phyloP scores from a whole-genome alignment of 2,113 vertebrate species.

The Sebastes fasciatus region DNA sequence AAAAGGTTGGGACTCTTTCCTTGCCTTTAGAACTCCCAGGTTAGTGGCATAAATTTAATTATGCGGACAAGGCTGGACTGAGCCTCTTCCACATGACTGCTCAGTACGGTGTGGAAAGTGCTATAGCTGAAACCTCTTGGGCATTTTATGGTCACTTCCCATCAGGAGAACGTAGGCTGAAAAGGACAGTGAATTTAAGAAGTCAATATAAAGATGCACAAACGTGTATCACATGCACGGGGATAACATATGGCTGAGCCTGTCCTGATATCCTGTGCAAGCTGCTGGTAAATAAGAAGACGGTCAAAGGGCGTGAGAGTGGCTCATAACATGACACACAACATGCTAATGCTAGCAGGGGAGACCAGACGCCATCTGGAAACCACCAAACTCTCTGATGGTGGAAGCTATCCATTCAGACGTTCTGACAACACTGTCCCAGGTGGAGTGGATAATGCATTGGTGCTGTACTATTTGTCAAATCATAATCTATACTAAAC shows the following conservation, averaged over 20 bases:
- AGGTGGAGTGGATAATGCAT: not conserved
- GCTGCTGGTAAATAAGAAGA: slow-evolving; percentile 12
- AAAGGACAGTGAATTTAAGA: not conserved
- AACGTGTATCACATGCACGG: not conserved
- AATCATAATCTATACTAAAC: no score
- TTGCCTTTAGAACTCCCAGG: not conserved
- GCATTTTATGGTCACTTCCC: not conserved
- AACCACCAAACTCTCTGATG: not conserved
- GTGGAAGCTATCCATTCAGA: not conserved
- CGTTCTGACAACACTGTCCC: slow-evolving; percentile 2
- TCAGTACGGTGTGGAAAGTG: not conserved
- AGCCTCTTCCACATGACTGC: not conserved
- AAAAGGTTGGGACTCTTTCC: not conserved
- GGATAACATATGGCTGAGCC: slow-evolving; percentile 13
- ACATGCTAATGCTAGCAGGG: slow-evolving; percentile 17
- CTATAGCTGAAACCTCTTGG: not conserved
- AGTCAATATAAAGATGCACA: not conserved
- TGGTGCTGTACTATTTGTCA: not conserved
- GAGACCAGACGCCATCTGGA: slow-evolving; percentile 12
- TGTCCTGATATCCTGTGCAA: not conserved
- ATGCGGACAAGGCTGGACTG: not conserved
- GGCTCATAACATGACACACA: slow-evolving; percentile 7
- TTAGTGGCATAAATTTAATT: not conserved
- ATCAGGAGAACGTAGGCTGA: not conserved
- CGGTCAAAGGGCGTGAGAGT: not conserved